Conservation (phyloP, 2,113 vertebrate species). For the Ancistrus triradiatus region DNA sequence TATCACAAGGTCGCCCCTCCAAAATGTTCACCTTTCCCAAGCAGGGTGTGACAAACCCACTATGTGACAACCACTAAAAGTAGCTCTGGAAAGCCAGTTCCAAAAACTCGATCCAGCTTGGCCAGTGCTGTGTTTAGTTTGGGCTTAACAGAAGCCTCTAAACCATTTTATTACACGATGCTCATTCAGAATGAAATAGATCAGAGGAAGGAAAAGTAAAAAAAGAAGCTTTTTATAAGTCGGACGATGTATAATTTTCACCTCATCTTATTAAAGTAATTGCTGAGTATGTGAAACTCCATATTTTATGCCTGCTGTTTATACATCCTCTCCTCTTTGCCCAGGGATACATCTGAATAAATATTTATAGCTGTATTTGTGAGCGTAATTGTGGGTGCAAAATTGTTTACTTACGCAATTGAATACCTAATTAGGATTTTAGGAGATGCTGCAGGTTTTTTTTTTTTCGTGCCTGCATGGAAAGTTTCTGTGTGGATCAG, state of each 20-base stretch:
- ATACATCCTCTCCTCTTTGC: slow-evolving; percentile 51
- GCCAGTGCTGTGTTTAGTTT: slow-evolving; percentile 58
- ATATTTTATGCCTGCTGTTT: slow-evolving; percentile 67
- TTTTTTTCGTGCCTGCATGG: slow-evolving; percentile 59
- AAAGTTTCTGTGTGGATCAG: slow-evolving; percentile 61
- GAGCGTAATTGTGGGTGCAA: slow-evolving; percentile 68
- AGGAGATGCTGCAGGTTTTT: slow-evolving; percentile 61
- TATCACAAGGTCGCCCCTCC: too few species aligned
- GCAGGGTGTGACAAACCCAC: neutral
- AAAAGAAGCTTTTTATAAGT: slow-evolving; percentile 53
- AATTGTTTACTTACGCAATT: slow-evolving; percentile 75
- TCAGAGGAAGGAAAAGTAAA: slow-evolving; percentile 56
- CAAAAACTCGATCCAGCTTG: slow-evolving; percentile 50
- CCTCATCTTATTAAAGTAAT: slow-evolving; percentile 69
- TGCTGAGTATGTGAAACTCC: slow-evolving; percentile 67
- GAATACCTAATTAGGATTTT: slow-evolving; percentile 71
- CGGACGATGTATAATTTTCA: slow-evolving; percentile 64
- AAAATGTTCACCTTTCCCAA: too few species aligned
- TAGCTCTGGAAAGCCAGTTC: slow-evolving; percentile 42
- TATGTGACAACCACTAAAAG: slow-evolving; percentile 26
- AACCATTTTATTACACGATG: slow-evolving; percentile 49
- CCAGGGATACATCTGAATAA: slow-evolving; percentile 69
- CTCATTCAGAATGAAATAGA: slow-evolving; percentile 58
- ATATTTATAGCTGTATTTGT: slow-evolving; percentile 72
- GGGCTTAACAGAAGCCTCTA: slow-evolving; percentile 55